Conservation (phyloP, 1,140 invertebrate species). For the Sesamia nonagrioides region DNA sequence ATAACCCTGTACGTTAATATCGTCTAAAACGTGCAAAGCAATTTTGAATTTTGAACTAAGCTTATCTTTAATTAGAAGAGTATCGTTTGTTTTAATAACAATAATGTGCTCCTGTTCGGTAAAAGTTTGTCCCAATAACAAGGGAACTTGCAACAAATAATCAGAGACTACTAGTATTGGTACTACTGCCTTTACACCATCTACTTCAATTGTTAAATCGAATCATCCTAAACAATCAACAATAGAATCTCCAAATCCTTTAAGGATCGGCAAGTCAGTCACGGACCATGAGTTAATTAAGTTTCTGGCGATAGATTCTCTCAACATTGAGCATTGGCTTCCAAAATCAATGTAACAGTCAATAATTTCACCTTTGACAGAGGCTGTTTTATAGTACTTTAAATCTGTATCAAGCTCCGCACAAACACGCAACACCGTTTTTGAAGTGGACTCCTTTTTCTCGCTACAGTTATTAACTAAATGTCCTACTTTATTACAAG, state of each 20-base stretch:
- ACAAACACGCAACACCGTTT: background rate
- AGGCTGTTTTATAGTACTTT: conserved; percentile 14
- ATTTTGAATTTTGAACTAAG: too few species aligned
- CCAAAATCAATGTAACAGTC: conserved; percentile 18
- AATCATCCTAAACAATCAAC: conserved; percentile 5
- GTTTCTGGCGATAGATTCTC: background rate
- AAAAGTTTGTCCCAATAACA: conserved; percentile 1
- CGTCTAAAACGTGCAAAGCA: too few species aligned
- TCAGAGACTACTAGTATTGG: background rate
- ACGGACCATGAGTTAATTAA: background rate
- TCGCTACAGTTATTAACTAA: background rate
- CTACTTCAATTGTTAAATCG: background rate
- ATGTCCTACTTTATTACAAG: conserved; percentile 16
- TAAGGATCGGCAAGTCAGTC: background rate
- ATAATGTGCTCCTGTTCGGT: conserved; percentile 7
- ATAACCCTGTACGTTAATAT: too few species aligned
- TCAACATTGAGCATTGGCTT: background rate
- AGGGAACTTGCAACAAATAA: background rate
- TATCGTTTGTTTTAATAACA: background rate
- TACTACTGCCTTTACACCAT: background rate
- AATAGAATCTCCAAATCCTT: background rate
- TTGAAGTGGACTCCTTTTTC: background rate
- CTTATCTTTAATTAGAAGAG: too few species aligned
- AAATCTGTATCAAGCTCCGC: background rate
- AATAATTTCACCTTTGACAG: background rate